These are phyloP conservation scores for Ectropis crepuscularia DNA, from an alignment of 2,888 invertebrate genomes.

Conservation along the genomic window DNA sequence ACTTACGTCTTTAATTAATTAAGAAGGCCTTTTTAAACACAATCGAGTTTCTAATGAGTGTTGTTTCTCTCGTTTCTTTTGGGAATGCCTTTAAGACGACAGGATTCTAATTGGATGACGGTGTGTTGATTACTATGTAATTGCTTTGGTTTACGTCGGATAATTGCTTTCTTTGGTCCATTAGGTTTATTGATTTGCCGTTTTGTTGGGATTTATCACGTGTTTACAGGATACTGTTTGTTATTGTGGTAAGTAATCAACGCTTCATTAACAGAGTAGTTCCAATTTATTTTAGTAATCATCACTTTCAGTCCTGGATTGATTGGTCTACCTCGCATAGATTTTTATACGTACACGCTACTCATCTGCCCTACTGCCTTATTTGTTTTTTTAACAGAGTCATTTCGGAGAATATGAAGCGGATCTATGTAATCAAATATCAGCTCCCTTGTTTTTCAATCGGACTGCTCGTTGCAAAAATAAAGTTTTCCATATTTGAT, in stretches of 20 bases:
- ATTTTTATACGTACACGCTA: too few species aligned
- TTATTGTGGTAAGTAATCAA: conserved; percentile 6
- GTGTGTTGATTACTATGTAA: conserved; percentile 44
- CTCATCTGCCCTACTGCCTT: too few species aligned
- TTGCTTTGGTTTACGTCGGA: conserved; percentile 39
- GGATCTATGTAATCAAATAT: too few species aligned
- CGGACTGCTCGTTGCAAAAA: too few species aligned
- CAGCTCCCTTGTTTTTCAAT: too few species aligned
- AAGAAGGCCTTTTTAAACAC: conserved; percentile 56
- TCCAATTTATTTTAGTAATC: too few species aligned
- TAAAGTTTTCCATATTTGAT: too few species aligned
- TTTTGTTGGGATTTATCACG: conserved; percentile 39
- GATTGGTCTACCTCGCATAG: conserved; percentile 1
- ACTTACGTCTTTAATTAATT: conserved; percentile 66
- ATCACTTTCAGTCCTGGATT: neutral
- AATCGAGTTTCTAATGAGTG: conserved; percentile 62
- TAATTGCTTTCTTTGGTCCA: conserved; percentile 42
- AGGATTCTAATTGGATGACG: conserved; percentile 50
- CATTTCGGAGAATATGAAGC: too few species aligned
- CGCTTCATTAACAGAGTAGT: neutral
- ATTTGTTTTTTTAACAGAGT: too few species aligned
- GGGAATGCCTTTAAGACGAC: conserved; percentile 42
- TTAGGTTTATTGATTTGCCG: conserved; percentile 40
- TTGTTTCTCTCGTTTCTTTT: conserved; percentile 49
- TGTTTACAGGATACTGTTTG: conserved; percentile 38